These are phyloP conservation scores for Danio rerio DNA, from an alignment of 2,113 vertebrate species.

Conservation along the genomic window GRCz12tu NC_133178.1:22741501-22742000, in stretches of 20 bases:
- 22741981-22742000: slow-evolving; percentile 47
- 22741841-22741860: slow-evolving; percentile 13
- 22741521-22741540: not conserved
- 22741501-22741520: not conserved
- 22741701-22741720: slow-evolving; percentile 44
- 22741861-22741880: slow-evolving; percentile 14
- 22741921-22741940: slow-evolving; percentile 55
- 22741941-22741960: slow-evolving; percentile 47
- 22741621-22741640: slow-evolving; percentile 20
- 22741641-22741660: slow-evolving; percentile 15
- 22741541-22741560: not conserved
- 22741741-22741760: too few species aligned
- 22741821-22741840: slow-evolving; percentile 4
- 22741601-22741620: not conserved
- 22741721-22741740: too few species aligned
- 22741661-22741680: slow-evolving; percentile 19
- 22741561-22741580: not conserved
- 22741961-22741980: slow-evolving; percentile 13
- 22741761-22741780: not conserved
- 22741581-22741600: not conserved
- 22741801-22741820: not conserved
- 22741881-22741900: slow-evolving; percentile 35
- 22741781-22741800: not conserved
- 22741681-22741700: slow-evolving; percentile 48
- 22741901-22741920: slow-evolving; percentile 48